Evolutionary conservation across 1,140 invertebrate species (phyloP), one percentile per base, ranked within the genome.

Genomic region (Hydropsyche tenuis): DNA sequence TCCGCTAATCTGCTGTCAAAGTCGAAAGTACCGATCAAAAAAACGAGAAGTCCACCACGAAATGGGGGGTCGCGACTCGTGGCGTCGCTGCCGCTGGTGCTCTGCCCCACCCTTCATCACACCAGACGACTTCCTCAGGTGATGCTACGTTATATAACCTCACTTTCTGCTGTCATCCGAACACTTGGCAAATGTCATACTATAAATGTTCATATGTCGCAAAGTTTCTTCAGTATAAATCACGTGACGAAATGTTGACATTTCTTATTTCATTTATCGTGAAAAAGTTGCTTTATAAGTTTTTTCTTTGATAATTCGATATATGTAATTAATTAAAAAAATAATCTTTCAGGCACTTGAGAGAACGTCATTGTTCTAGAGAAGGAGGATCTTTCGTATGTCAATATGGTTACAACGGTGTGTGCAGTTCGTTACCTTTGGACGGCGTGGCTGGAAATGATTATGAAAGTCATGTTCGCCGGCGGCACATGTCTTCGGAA

Each of bases 341-440:
- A n/a, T 9, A 14, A 25, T 66, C 20, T 81, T 82, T 72, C 80
- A 93, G 93, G 69, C 95, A 97, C 84, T 84, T 97, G 72, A 86
- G 92, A 75, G 89, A 91, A 65, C 88, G 89, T 72, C 95, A 97
- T 80, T 95, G 94, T 81, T 90, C 91, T 5, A 90, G 90, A 78
- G 94, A 96, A 85, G 94, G 95, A 75, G 94, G 94, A 43, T 95
- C 94, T 5, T 94, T 90, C 82, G 89, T 96, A 9, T 97, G 94
- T 81, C 90, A 90, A 78, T 96, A 96, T 89, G 95, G 94, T 23
- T 90, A 92, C 79, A 96, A 96, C 85, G 90, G 89, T 16, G 92
- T 96, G 9, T 97, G 95, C 81, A 90, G 90, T 27, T 93, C 92
- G 63, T 83, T 96, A 72, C 94, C 95, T 1, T 85, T 96, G 80